phyloP scores from a whole-genome alignment of 1,140 invertebrate genomes.

The Wiebesia pumilae region DNA sequence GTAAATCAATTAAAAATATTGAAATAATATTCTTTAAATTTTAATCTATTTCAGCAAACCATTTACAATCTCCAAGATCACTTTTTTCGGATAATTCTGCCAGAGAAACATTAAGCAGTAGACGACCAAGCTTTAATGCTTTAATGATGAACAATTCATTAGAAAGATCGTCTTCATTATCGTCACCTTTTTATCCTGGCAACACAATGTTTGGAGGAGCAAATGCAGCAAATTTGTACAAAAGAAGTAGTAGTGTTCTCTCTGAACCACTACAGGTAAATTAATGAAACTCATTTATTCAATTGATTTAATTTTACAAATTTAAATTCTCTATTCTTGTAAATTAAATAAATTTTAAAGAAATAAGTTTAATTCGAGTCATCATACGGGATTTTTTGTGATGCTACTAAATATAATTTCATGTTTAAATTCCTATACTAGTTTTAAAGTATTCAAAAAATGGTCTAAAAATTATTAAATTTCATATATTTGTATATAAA shows the following conservation, averaged over 20 bases:
- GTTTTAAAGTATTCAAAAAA: too few species aligned
- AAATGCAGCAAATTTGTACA: constrained; percentile 77
- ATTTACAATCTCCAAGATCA: constrained; percentile 68
- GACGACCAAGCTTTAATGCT: constrained; percentile 77
- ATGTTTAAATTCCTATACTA: too few species aligned
- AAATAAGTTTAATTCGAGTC: too few species aligned
- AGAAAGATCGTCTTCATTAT: constrained; percentile 62
- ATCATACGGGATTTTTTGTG: too few species aligned
- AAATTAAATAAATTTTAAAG: too few species aligned
- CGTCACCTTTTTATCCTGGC: constrained; percentile 88
- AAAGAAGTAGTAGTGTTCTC: constrained; percentile 72
- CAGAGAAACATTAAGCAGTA: constrained; percentile 72
- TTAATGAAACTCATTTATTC: not conserved
- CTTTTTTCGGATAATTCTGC: constrained; percentile 65
- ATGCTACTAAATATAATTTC: too few species aligned
- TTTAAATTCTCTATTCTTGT: too few species aligned
- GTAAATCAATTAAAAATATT: not conserved
- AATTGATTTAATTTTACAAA: too few species aligned
- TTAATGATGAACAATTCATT: constrained; percentile 72
- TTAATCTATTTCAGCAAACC: constrained; percentile 62
- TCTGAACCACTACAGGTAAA: constrained; percentile 61
- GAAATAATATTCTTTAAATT: constrained; percentile 11
- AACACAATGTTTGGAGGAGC: constrained; percentile 87
- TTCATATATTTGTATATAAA: too few species aligned
- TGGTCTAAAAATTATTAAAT: too few species aligned